Conservation (phyloP, 2,888 invertebrate species). For the Pollenia amentaria region DNA sequence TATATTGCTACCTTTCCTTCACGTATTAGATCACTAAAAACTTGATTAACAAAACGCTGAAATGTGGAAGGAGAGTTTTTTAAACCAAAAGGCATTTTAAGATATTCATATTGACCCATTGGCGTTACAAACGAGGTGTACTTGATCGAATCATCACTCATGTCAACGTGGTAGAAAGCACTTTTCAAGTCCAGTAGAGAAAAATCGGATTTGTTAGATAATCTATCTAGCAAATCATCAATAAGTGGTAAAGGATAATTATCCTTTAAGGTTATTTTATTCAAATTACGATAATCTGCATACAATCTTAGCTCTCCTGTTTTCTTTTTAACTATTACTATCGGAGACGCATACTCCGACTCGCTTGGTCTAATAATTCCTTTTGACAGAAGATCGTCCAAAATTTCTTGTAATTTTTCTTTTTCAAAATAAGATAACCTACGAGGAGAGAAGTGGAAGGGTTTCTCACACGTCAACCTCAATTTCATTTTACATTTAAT, state of each 20-base stretch:
- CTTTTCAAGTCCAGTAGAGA: slow-evolving; percentile 52
- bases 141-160: slow-evolving; percentile 62
- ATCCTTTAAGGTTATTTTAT: slow-evolving; percentile 63
- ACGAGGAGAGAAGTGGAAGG: slow-evolving; percentile 65
- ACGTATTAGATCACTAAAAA: slow-evolving; percentile 54
- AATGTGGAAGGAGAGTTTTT: slow-evolving; percentile 61
- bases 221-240: slow-evolving; percentile 57
- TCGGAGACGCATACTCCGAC: slow-evolving; percentile 68
- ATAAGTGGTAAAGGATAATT: slow-evolving; percentile 67
- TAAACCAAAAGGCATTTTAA: slow-evolving; percentile 68
- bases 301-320: slow-evolving; percentile 64
- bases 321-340: slow-evolving; percentile 54
- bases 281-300: slow-evolving; percentile 68
- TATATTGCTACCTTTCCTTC: slow-evolving; percentile 49
- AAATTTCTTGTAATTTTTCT: slow-evolving; percentile 50
- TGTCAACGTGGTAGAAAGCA: slow-evolving; percentile 54
- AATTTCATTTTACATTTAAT: slow-evolving; percentile 67
- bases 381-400: slow-evolving; percentile 54
- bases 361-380: slow-evolving; percentile 60
- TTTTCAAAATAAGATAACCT: slow-evolving; percentile 64
- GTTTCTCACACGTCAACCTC: slow-evolving; percentile 50
- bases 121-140: slow-evolving; percentile 65
- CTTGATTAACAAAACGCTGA: slow-evolving; percentile 61
- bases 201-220: slow-evolving; percentile 52
- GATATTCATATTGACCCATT: slow-evolving; percentile 67